phyloP scores from a whole-genome alignment of 2,888 invertebrate species.

The Drosophila colorata region DNA sequence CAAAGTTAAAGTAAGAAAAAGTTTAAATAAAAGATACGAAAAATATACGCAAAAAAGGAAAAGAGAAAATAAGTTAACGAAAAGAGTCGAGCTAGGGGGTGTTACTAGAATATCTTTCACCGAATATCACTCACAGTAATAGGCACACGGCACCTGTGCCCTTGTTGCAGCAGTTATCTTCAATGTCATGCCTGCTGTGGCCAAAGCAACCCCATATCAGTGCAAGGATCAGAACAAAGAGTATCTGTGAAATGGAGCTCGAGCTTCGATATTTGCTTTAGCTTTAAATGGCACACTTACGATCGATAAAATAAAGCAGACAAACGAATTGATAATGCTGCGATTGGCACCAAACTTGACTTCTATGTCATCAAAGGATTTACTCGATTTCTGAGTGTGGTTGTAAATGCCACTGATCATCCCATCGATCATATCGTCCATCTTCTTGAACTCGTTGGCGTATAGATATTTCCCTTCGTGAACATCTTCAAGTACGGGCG shows the following conservation, averaged over 20 bases:
- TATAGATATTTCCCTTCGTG: constrained; percentile 26
- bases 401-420: constrained; percentile 50
- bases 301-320: constrained; percentile 37
- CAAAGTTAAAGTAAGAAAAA: no score
- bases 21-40: no score
- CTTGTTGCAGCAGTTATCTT: constrained; percentile 52
- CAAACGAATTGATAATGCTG: constrained; percentile 21
- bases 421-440: constrained; percentile 45
- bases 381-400: constrained; percentile 34
- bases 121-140: constrained; percentile 51
- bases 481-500: constrained; percentile 25
- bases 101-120: no score
- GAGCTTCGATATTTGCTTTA: no score
- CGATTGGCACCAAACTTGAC: constrained; percentile 49
- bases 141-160: constrained; percentile 46
- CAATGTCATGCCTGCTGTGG: constrained; percentile 33
- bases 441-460: constrained; percentile 7
- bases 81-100: no score
- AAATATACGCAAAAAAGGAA: no score
- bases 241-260: constrained; percentile 38
- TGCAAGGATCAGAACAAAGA: constrained; percentile 33
- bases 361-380: constrained; percentile 56
- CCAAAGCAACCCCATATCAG: constrained; percentile 57
- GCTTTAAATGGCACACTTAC: constrained; percentile 30
- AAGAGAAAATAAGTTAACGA: no score